Conservation (phyloP, 2,113 vertebrate species). For the Cygnus atratus region DNA sequence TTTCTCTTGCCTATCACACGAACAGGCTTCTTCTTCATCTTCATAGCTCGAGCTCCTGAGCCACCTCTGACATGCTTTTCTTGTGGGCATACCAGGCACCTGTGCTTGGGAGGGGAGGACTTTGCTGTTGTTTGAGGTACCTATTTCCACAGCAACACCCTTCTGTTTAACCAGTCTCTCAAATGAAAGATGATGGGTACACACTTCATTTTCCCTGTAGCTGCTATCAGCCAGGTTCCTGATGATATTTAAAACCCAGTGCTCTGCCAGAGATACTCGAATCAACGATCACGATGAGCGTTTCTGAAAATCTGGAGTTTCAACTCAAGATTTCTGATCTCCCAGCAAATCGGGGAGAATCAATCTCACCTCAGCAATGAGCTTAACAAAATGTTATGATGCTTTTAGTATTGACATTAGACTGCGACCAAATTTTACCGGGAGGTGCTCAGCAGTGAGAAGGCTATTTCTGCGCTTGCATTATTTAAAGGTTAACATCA, state of each 20-base stretch:
- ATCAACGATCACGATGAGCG: neutral
- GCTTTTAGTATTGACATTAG: constrained; percentile 2
- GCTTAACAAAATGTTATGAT: constrained; percentile 6
- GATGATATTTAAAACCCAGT: neutral
- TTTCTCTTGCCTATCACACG: neutral
- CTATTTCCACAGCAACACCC: neutral
- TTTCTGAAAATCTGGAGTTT: neutral
- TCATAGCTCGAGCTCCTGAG: neutral
- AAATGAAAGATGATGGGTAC: neutral
- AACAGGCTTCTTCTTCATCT: neutral
- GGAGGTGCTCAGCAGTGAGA: neutral
- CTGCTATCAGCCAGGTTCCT: neutral
- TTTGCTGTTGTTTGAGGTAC: neutral
- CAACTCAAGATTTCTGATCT: neutral
- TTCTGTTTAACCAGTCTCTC: neutral
- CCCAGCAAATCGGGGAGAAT: neutral
- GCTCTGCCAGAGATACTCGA: neutral
- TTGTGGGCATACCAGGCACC: neutral
- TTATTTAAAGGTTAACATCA: constrained; percentile 52
- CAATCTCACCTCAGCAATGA: neutral
- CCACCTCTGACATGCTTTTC: neutral
- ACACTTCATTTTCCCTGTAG: neutral
- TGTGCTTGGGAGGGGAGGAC: neutral
- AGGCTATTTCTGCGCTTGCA: constrained; percentile 13
- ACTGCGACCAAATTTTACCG: neutral